A percentile compares a stretch with the other conserved stretches of the same genome.
These are phyloP conservation scores for Pachyseris speciosa DNA, from an alignment of 64 coral and sea anemone genomes.

Conservation along the genomic window DNA sequence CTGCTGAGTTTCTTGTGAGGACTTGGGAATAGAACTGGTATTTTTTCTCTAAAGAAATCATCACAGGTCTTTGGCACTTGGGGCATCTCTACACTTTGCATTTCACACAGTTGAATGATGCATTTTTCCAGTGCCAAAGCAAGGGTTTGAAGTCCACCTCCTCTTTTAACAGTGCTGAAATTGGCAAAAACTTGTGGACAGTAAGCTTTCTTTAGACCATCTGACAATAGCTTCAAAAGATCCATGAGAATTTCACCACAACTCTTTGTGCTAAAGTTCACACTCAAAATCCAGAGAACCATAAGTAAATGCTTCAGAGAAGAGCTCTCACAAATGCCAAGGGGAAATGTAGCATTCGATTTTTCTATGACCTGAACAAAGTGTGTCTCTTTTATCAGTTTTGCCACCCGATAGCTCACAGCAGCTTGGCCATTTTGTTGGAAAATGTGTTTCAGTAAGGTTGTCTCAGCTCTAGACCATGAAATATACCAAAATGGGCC, in stretches of 20 bases:
- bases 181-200: neutral
- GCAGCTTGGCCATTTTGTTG: neutral
- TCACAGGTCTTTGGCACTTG: constrained; percentile 4
- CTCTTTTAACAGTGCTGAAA: neutral
- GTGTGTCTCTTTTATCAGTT: constrained; percentile 22
- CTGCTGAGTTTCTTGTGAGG: neutral
- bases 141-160: neutral
- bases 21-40: neutral
- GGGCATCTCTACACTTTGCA: neutral
- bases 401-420: constrained; percentile 17
- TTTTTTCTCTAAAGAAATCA: neutral
- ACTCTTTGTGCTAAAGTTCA: neutral
- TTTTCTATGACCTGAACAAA: neutral
- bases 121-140: neutral
- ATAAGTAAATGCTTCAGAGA: constrained; percentile 23
- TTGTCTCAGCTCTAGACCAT: constrained; percentile 19
- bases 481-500: constrained; percentile 5
- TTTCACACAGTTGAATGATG: neutral
- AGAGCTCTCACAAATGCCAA: neutral
- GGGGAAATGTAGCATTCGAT: neutral
- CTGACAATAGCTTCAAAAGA: neutral
- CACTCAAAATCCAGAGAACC: neutral
- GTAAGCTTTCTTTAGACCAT: neutral
- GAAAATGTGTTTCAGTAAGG: constrained; percentile 20
- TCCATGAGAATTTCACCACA: constrained; percentile 17